A percentile compares a stretch with the other conserved stretches of the same genome.
phyloP scores from a whole-genome alignment of 2,113 vertebrate species.

The Dipodomys stephensi region DNA sequence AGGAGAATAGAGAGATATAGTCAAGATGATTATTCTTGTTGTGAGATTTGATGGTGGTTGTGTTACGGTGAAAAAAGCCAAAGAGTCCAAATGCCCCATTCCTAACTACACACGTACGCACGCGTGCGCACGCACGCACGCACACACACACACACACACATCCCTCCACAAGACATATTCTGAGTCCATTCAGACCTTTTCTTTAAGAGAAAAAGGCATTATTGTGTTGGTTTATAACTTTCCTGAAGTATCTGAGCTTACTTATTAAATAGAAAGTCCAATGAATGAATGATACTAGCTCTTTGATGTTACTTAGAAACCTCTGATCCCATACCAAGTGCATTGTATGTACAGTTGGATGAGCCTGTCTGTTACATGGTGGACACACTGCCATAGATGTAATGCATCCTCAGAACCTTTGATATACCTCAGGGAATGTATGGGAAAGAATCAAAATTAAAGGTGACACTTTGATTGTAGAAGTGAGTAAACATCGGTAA shows the following conservation, averaged over 20 bases:
- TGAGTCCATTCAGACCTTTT: background rate
- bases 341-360: background rate
- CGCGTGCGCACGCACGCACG: rapidly evolving
- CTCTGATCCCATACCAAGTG: background rate
- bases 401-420: background rate
- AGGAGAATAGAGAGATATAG: background rate
- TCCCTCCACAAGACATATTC: background rate
- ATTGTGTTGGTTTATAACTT: background rate
- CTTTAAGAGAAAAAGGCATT: background rate
- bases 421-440: no score
- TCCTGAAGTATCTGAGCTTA: background rate
- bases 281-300: background rate
- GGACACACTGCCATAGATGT: background rate
- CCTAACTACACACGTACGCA: rapidly evolving
- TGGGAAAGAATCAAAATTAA: background rate
- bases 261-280: background rate
- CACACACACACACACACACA: rapidly evolving
- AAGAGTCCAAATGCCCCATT: background rate
- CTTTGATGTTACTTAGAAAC: background rate
- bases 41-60: background rate
- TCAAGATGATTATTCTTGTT: no score
- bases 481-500: no score
- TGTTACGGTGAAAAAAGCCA: background rate
- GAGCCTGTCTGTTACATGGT: background rate
- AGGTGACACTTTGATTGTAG: no score